Evolutionary conservation across 64 coral and sea anemone species (phyloP).

Genomic region (Anthopleura sola): DNA sequence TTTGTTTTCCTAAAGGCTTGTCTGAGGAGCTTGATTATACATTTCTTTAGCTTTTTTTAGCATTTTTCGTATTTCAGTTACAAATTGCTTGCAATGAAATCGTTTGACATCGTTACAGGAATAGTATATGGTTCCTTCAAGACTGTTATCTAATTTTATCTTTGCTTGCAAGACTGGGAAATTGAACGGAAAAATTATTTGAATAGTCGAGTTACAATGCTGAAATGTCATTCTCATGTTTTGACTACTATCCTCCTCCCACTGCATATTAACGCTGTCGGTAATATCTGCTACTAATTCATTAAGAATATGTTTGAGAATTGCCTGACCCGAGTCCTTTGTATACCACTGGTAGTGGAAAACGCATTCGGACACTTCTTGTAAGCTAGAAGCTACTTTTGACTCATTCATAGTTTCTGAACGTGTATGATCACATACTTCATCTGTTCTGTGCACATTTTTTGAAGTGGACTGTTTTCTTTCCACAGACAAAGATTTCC

Average conservation of each 20-base stretch:
- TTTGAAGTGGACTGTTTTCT: background rate
- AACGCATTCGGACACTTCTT: slow-evolving; percentile 10
- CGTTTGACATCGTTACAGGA: background rate
- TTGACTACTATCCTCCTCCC: background rate
- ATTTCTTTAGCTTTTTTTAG: background rate
- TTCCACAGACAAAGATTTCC: background rate
- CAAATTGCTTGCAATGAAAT: background rate
- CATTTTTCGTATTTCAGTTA: background rate
- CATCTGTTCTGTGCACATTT: background rate
- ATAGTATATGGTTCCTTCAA: background rate
- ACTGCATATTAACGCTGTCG: background rate
- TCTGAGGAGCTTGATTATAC: background rate
- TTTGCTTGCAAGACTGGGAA: background rate
- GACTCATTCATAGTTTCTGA: background rate
- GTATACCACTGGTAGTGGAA: slow-evolving; percentile 28
- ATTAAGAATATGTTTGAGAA: slow-evolving; percentile 5
- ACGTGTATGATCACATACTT: background rate
- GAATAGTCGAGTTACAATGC: background rate
- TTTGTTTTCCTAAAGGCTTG: background rate
- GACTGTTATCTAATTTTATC: background rate
- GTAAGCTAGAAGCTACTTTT: background rate
- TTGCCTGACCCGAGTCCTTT: slow-evolving; percentile 19
- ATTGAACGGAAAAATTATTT: background rate
- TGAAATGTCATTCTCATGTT: background rate
- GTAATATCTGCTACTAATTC: background rate